Base-by-base conservation (phyloP, 2,797 vertebrate species). In the Gymnothorax javanicus region DNA sequence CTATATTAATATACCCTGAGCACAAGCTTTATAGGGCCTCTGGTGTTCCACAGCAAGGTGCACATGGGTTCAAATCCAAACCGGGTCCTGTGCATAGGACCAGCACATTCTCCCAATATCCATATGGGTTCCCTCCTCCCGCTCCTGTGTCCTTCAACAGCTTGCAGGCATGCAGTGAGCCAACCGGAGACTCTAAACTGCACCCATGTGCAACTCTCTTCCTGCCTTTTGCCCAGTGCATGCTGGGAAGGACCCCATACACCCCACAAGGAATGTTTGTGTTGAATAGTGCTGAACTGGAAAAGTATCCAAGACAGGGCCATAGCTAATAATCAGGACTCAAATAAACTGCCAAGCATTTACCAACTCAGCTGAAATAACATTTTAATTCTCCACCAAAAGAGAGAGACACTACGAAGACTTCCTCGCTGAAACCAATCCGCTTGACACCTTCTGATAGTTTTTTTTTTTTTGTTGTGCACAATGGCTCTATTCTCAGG, bases 391-490 rank as follows among this genome's bases (percentile, higher is more conserved):
- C 91, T 91, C 90, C 90, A 88, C 54, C 25, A 27, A 86, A 67
- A 9, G 92, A 93, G 92, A 90, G 87, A 88, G 85, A 54, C 2
- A 27, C 5, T 8, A 33, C 12, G 33, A 43, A 79, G 23, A 54
- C 12, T 0, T 13, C 13, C 15, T 5, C 20, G 5, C 13, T 77
- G 33, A 20, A 79, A 54, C 1, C 7, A 11, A 79, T 79, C 50
- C 54, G 43, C 75, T 23, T 9, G 20, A 56, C 75, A 56, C 75
- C 75, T 79, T 77, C 27, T 15, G 50, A 43, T 75, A 75, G 7
- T 52, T 4, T 67, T 12, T 17, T 52, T 79, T 52, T 56, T 79
- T 7, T 11, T 79, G 75, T 23, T 54, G 50, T 8, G 75, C 50
- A 54, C 20, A 52, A 79, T 56, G 50, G 50, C 75, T 79, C 75